phyloP scores from a whole-genome alignment of 2,797 vertebrate genomes.

The Carapus acus region DNA sequence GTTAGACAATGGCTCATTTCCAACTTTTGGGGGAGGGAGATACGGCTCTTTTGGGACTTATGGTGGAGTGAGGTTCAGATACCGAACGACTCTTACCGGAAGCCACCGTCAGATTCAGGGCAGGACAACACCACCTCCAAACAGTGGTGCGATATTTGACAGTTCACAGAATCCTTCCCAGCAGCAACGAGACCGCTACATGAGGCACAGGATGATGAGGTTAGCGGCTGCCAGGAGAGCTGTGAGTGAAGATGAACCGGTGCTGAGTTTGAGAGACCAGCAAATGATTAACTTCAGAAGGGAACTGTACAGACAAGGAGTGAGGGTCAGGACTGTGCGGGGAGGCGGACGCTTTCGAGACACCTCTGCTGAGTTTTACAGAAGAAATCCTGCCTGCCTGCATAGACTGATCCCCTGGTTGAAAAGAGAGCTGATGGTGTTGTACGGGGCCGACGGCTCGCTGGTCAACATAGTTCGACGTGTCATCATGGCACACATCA shows the following conservation, averaged over 20 bases:
- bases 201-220: slow-evolving; percentile 77
- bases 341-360: slow-evolving; percentile 87
- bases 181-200: slow-evolving; percentile 65
- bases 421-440: slow-evolving; percentile 84
- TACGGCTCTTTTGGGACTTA: slow-evolving; percentile 80
- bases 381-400: slow-evolving; percentile 87
- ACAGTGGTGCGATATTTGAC: slow-evolving; percentile 85
- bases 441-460: slow-evolving; percentile 85
- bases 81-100: slow-evolving; percentile 84
- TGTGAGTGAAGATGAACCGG: slow-evolving; percentile 71
- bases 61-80: slow-evolving; percentile 81
- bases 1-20: slow-evolving; percentile 76
- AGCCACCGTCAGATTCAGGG: slow-evolving; percentile 64
- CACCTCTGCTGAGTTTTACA: slow-evolving; percentile 87
- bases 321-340: slow-evolving; percentile 78
- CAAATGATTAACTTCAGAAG: slow-evolving; percentile 88
- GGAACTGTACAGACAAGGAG: slow-evolving; percentile 82
- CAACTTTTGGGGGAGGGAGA: slow-evolving; percentile 74
- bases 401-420: slow-evolving; percentile 90
- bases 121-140: slow-evolving; percentile 73
- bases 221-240: slow-evolving; percentile 75
- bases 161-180: slow-evolving; percentile 50
- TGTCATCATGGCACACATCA: slow-evolving; percentile 89
- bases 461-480: slow-evolving; percentile 89
- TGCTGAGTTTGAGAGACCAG: slow-evolving; percentile 75